Evolutionary conservation across 1,140 invertebrate genomes (phyloP), one percentile per base, ranked within the genome.

Genomic region (Teleogryllus occipitalis): DNA sequence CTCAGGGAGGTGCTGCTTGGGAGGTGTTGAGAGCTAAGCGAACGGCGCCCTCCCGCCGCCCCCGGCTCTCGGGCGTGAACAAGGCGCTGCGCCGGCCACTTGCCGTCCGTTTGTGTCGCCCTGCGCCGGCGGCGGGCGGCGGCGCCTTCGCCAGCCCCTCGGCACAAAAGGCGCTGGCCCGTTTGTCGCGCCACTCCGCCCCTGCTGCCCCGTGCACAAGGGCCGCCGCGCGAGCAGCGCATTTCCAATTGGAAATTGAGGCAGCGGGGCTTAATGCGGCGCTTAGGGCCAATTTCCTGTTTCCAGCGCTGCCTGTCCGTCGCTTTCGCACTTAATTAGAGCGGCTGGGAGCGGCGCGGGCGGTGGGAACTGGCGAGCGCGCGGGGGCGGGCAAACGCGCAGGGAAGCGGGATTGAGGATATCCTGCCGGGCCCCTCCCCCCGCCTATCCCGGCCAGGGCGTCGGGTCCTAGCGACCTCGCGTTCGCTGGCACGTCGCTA

Each of bases 121-220:
- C 7, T 3, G 54, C 18, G 18, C 2, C 54, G 54, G 10, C 54
- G 54, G 54, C 10, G 54, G 8, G 10, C 10, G 10, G 76, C 78
- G 78, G 81, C 78, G 82, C 80, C 77, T 65, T 46, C 74, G 3
- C 21, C 74, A 3, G 21, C 74, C 27, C 27, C 27, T 39, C 27
- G 27, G 21, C 10, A 65, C 54, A 65, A 65, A 65, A 65, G 54
- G 54, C 27, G 27, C 27, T 39, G 27, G 27, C 27, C 27, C 5
- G 27, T 39, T 39, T 39, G 27, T 39, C 27, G 27, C 27, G 27
- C 5, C 27, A 5, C 27, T 5, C 27, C 27, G 27, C 27, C 27
- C 27, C 27, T 5, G 27, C 27, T 5, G 54, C 54, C 10, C 54
- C 18, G 54, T 7, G 10, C 18, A 65, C 54, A 65, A 18, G 54